phyloP scores from a whole-genome alignment of 2,797 vertebrate genomes.

The Pangasius macronema region DNA sequence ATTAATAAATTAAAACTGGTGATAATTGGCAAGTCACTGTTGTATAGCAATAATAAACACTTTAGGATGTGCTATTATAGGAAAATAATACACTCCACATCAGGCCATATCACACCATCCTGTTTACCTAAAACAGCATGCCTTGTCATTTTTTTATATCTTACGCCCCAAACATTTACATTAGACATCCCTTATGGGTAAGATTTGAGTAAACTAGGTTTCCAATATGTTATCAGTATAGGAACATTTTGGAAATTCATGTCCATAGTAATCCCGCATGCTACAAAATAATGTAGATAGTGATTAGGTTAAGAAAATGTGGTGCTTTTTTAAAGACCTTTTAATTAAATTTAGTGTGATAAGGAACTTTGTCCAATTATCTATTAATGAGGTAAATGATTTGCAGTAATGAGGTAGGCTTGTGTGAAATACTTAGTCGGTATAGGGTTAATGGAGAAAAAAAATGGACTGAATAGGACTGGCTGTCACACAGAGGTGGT shows the following conservation, averaged over 20 bases:
- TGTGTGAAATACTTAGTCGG: constrained; percentile 18
- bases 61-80: background rate
- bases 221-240: background rate
- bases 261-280: background rate
- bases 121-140: constrained; percentile 3
- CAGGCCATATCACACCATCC: background rate
- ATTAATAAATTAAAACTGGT: background rate
- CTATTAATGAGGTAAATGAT: constrained; percentile 46
- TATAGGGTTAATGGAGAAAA: constrained; percentile 25
- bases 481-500: constrained; percentile 34
- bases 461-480: background rate
- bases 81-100: background rate
- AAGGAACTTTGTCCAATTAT: constrained; percentile 34
- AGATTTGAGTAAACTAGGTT: background rate
- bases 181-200: constrained; percentile 3
- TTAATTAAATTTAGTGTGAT: constrained; percentile 25
- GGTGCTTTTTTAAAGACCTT: constrained; percentile 24
- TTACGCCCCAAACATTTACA: background rate
- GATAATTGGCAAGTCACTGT: constrained; percentile 10
- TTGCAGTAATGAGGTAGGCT: constrained; percentile 37
- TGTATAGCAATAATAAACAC: background rate
- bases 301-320: constrained; percentile 17
- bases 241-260: background rate
- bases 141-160: background rate
- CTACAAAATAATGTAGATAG: constrained; percentile 10